Base-by-base conservation (phyloP, 2,888 invertebrate species). In the Acanthopleura granulata region DNA sequence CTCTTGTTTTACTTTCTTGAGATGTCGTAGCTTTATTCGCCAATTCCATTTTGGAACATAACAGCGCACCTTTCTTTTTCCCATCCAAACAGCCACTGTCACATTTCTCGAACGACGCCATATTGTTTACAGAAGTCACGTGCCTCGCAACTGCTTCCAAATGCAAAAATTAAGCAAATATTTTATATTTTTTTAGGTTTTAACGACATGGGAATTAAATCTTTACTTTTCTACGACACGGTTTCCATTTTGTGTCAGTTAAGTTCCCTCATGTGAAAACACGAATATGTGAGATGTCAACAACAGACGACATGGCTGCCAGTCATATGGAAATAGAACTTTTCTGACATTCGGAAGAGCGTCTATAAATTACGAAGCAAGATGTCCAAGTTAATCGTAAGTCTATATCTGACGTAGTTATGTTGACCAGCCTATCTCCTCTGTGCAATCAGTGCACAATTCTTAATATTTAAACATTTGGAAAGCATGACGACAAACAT, bases 121-220 rank as follows among this genome's bases (percentile, higher is more conserved):
- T 79, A 62, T 79, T 79, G 79, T 79, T 75, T 75, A 75, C 66
- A 49, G 18, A 27, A 49, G 75, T 75, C 71, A 73, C 50, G 72
- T 75, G 72, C 72, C 29, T 75, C 62, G 49, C 75, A 72, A 75
- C 75, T 18, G 57, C 22, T n/a, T 12, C 57, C 4, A 22, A 57
- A 40, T 40, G 4, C 57, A 57, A 57, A 57, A 57, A 57, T 22
- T 57, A n/a, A 57, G 12, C 12, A n/a, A 57, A 3, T 57, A 12
- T 18, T n/a, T 9, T 12, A 57, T 57, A 9, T 57, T 57, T 12
- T 57, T 6, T 57, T 57, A 57, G 22, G 3, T 57, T 57, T 57
- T 57, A 57, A 22, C 40, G 40, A 40, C 40, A 40, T 40, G 40
- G 4, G 9, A 40, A 40, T 40, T 40, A 40, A 40, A 40, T 40